phyloP scores from a whole-genome alignment of 1,140 invertebrate species.

The Calephelis nemesis region DNA sequence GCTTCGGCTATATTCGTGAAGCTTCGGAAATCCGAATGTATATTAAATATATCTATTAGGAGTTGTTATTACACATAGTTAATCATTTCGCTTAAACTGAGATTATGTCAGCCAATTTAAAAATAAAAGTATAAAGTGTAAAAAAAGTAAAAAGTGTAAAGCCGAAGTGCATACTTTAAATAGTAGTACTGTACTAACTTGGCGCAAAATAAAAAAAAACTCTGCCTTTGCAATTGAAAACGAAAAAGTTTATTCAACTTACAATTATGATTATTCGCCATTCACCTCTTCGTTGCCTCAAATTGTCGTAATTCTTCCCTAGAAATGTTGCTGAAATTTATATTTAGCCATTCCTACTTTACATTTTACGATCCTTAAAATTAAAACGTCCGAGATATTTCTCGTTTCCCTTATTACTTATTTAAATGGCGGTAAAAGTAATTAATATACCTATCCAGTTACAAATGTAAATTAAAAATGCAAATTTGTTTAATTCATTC shows the following conservation, averaged over 20 bases:
- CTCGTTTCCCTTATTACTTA: constrained; percentile 21
- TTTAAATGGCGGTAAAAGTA: constrained; percentile 28
- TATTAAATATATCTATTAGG: no score
- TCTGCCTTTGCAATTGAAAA: constrained; percentile 37
- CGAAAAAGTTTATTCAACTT: constrained; percentile 40
- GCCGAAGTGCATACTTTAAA: no score
- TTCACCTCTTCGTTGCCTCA: constrained; percentile 55
- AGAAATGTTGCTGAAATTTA: constrained; percentile 50
- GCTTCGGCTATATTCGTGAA: no score
- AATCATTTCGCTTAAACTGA: no score
- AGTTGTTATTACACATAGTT: no score
- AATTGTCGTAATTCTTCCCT: constrained; percentile 56
- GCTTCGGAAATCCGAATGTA: no score
- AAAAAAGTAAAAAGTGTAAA: no score
- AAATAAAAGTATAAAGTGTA: no score
- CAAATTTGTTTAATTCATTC: neutral
- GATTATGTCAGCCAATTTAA: no score
- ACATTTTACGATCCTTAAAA: constrained; percentile 27
- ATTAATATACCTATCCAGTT: constrained; percentile 15
- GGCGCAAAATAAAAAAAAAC: no score
- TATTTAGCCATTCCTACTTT: constrained; percentile 29
- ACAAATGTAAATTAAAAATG: constrained; percentile 13
- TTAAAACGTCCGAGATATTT: constrained; percentile 33
- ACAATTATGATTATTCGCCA: constrained; percentile 67
- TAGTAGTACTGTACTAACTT: no score